A percentile compares a stretch with the other conserved stretches of the same genome.
Conservation (phyloP, 1,140 invertebrate genomes). For the Drosophila asahinai region DNA sequence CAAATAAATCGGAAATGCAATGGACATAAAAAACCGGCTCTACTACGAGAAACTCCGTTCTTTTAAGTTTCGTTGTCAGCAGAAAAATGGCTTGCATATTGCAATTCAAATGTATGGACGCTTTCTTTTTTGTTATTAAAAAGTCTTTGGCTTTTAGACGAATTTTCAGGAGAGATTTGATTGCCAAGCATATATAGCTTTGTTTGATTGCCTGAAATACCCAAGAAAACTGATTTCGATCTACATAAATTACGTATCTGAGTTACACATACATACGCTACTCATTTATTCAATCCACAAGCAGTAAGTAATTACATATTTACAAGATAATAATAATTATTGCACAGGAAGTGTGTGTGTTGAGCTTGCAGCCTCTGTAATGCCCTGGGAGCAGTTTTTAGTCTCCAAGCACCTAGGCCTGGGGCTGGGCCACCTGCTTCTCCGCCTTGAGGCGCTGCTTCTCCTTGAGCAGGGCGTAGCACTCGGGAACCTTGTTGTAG, state of each 20-base stretch:
- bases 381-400: neutral
- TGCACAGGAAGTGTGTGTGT: conserved; percentile 27
- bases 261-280: conserved; percentile 10
- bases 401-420: conserved; percentile 11
- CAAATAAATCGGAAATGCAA: no score
- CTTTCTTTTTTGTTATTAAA: no score
- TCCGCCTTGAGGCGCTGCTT: conserved; percentile 68
- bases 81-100: no score
- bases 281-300: conserved; percentile 47
- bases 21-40: no score
- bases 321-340: conserved; percentile 39
- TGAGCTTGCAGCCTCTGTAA: conserved; percentile 36
- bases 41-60: no score
- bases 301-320: conserved; percentile 37
- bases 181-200: no score
- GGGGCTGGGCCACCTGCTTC: conserved; percentile 40
- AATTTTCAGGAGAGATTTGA: no score
- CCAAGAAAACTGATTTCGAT: neutral
- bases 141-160: no score
- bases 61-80: no score
- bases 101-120: no score
- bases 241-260: neutral
- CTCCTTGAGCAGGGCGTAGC: conserved; percentile 78
- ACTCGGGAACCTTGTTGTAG: conserved; percentile 81
- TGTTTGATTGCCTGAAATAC: no score